Evolutionary conservation across 2,888 invertebrate species (phyloP).

Genomic region (Digitonthophagus gazella): DNA sequence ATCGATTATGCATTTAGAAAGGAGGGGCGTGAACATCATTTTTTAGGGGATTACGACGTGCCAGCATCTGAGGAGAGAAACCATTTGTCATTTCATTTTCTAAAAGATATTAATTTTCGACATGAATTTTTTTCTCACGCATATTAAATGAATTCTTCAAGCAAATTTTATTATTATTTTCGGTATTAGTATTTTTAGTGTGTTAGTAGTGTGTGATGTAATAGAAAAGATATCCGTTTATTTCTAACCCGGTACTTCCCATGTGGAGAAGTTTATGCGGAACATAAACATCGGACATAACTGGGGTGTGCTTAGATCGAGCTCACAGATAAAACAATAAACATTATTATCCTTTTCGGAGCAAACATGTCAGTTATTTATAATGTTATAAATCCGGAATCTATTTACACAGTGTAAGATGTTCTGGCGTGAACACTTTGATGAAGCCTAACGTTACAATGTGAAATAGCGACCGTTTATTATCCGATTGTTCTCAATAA

Average conservation of each 20-base stretch:
- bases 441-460: not conserved
- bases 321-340: not conserved
- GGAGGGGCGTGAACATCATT: not conserved
- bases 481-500: no score
- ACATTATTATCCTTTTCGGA: not conserved
- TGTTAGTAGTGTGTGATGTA: not conserved
- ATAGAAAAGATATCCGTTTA: not conserved
- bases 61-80: not conserved
- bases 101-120: not conserved
- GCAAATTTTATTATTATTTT: no score
- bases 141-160: not conserved
- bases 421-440: no score
- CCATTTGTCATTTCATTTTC: not conserved
- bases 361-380: not conserved
- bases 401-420: no score
- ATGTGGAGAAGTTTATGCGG: not conserved
- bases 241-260: not conserved
- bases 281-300: not conserved
- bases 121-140: not conserved
- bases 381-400: not conserved
- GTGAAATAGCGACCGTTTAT: not conserved
- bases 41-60: not conserved
- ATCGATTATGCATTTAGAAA: not conserved
- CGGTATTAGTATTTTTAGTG: no score
- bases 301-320: not conserved